Evolutionary conservation across 2,113 vertebrate species (phyloP), one percentile per base, ranked within the genome.

Genomic region (Panthera uncia): DNA sequence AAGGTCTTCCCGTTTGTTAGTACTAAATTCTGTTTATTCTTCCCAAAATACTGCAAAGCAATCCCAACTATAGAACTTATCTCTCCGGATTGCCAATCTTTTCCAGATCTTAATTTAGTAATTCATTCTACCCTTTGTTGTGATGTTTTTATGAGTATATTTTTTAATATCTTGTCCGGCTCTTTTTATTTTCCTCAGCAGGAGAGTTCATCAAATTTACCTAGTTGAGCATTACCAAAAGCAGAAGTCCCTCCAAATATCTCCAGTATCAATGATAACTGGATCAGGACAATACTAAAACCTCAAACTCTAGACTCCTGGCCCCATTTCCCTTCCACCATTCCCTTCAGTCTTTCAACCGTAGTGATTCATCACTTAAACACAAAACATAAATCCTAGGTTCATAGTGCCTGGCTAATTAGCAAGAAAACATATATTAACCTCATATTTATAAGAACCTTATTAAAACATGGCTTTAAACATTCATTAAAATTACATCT

Each of bases 141-240:
- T 41, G 57, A 33, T 93, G 6, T 36, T 91, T 87, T 82, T 91
- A 69, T 36, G 4, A 81, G 11, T 94, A 14, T 48, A 38, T 19
- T 65, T 45, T 84, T 25, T 29, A 92, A 13, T 41, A 68, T 48
- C 45, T 76, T 89, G 3, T 50, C 36, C 3, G 61, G 15, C 4
- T 76, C 21, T 94, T 95, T 79, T 91, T 63, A 76, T 76, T 88
- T 45, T 82, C 21, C n/a, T 96, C 18, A 55, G 85, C 27, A 41
- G 38, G 8, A 81, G 10, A 4, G 1, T 68, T 83, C 13, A 88
- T 66, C 21, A 78, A 52, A 96, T n/a, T 74, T 96, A 73, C 10
- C 23, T n/a, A 45, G 8, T 10, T 94, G 3, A 71, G 29, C 3
- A 65, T 76, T 66, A 81, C 18, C 78, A 81, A 87, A 73, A 94